Base-by-base conservation (phyloP, 1,140 invertebrate species). In the Bombus waltoni region DNA sequence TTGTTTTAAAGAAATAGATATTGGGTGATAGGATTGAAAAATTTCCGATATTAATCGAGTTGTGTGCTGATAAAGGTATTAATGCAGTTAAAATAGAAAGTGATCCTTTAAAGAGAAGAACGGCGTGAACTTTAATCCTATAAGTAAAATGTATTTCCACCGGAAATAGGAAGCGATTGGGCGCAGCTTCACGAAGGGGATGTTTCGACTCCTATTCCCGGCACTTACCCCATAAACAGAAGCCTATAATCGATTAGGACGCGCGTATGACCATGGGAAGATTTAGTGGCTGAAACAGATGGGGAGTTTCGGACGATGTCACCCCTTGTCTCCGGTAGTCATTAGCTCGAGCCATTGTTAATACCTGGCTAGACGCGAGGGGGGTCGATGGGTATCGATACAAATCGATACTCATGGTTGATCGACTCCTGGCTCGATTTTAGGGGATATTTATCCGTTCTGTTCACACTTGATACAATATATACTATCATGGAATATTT, bases 301-400 rank as follows among this genome's bases (percentile, higher is more conserved):
- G 91, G 91, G 90, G 88, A 90, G 82, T 91, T 91, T 91, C 72
- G 88, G 85, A 91, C 91, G 90, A 88, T 89, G 86, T 89, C 85
- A 91, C 83, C 91, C 91, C 91, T 92, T 92, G 91, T 92, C 88
- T 92, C 87, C 91, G 84, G 75, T 87, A 91, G 91, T 92, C 91
- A 92, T 92, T 92, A 92, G 91, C 88, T 81, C 83, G 68, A 73
- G 68, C 76, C 47, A 91, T 91, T 92, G 89, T 90, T 83, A 65
- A 72, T 91, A 91, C 84, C 90, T 91, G 90, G 85, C 73, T 89
- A 74, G 88, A 83, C 68, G 75, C 86, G 82, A 83, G 85, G 68
- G 81, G 86, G 81, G 2, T 82, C 75, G 83, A 88, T 87, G 70
- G 83, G 74, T 74, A 90, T 90, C 88, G 91, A 89, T 92, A 86